phyloP scores from a whole-genome alignment of 2,797 vertebrate species.

The Phoeniculus purpureus region DNA sequence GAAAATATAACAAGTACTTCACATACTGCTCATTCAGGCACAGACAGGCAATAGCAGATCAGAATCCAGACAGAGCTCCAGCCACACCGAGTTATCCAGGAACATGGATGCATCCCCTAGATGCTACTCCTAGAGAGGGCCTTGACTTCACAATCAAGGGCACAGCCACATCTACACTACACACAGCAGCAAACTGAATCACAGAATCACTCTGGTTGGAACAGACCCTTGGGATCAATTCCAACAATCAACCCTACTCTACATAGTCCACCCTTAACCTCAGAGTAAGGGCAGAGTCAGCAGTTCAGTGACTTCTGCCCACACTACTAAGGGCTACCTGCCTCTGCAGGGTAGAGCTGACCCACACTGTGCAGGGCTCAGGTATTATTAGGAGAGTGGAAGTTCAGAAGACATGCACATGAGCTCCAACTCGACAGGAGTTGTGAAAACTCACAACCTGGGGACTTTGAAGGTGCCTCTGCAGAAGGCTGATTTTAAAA shows the following conservation, averaged over 20 bases:
- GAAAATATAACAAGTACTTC: not conserved
- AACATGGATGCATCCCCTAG: not conserved
- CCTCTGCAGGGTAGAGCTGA: not conserved
- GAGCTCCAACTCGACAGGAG: not conserved
- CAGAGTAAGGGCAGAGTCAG: not conserved
- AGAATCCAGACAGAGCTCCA: not conserved
- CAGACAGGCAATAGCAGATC: not conserved
- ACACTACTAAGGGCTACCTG: not conserved
- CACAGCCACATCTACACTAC: not conserved
- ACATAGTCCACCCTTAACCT: too few species aligned
- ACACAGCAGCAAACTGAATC: too few species aligned
- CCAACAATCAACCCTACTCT: too few species aligned
- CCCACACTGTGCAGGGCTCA: fast-evolving
- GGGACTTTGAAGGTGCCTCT: not conserved
- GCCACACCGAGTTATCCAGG: not conserved
- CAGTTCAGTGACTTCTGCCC: not conserved
- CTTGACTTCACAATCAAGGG: not conserved
- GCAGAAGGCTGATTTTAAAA: not conserved
- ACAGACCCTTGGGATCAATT: too few species aligned
- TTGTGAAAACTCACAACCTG: not conserved
- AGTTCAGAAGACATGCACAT: not conserved
- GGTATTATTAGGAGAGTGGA: not conserved
- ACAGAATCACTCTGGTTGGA: too few species aligned
- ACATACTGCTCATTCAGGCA: not conserved
- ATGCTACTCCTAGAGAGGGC: not conserved